phyloP scores from a whole-genome alignment of 1,140 invertebrate genomes.

The Drosophila dunni region DNA sequence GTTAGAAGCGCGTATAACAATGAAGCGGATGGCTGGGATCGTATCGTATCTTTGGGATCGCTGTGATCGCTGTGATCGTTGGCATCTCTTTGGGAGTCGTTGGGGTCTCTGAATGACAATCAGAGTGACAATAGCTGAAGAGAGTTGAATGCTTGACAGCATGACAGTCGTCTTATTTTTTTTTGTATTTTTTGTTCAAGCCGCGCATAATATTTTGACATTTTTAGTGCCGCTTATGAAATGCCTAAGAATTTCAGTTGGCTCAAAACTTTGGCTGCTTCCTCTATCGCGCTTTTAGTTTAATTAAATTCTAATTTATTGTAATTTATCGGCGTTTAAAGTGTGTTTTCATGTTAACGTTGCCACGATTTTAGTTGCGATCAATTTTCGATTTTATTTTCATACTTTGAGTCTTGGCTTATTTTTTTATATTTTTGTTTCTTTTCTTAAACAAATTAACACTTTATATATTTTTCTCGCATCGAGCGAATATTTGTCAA shows the following conservation, averaged over 20 bases:
- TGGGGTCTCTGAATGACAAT: constrained; percentile 48
- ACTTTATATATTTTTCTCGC: constrained; percentile 63
- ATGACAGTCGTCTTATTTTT: constrained; percentile 54
- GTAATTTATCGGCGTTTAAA: constrained; percentile 69
- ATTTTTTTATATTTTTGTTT: constrained; percentile 21
- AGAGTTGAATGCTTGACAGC: constrained; percentile 73
- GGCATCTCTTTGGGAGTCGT: neutral
- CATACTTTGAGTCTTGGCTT: constrained; percentile 9
- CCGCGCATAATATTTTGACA: constrained; percentile 77
- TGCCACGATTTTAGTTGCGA: constrained; percentile 33
- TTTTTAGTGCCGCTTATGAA: constrained; percentile 79
- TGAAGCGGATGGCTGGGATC: constrained; percentile 25
- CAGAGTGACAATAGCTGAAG: constrained; percentile 50
- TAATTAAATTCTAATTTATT: constrained; percentile 83
- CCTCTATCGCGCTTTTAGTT: constrained; percentile 59
- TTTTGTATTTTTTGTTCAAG: constrained; percentile 34
- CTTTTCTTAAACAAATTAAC: constrained; percentile 72
- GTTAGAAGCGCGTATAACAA: constrained; percentile 74
- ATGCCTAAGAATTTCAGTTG: constrained; percentile 68
- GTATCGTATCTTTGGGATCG: neutral
- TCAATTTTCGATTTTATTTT: constrained; percentile 51
- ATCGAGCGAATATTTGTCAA: constrained; percentile 35
- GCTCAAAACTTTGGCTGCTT: constrained; percentile 30
- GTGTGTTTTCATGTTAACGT: constrained; percentile 73
- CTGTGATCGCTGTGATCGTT: neutral